Conservation (phyloP, 2,797 vertebrate genomes). For the Malurus leucopterus region DNA sequence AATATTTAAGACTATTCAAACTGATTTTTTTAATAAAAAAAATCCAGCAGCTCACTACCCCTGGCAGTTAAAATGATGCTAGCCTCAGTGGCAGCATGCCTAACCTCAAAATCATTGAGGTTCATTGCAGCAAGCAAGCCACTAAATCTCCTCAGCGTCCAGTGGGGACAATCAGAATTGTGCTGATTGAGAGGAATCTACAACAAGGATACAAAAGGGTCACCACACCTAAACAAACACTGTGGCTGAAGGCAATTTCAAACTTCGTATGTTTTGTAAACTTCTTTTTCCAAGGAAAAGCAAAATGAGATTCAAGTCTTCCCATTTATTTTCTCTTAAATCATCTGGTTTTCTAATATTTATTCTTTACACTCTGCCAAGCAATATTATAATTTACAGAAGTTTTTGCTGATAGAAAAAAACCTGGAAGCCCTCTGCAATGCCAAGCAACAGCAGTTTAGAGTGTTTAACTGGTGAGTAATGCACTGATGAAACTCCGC, state of each 20-base stretch:
- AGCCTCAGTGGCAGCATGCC: slow-evolving; percentile 24
- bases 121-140: slow-evolving; percentile 30
- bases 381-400: slow-evolving; percentile 21
- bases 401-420: slow-evolving; percentile 42
- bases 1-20: background rate
- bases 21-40: slow-evolving; percentile 41
- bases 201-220: slow-evolving; percentile 36
- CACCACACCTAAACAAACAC: slow-evolving; percentile 38
- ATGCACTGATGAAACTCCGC: slow-evolving; percentile 64
- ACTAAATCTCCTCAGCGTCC: slow-evolving; percentile 5
- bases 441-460: slow-evolving; percentile 64
- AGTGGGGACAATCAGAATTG: slow-evolving; percentile 33
- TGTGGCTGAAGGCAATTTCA: slow-evolving; percentile 3
- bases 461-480: slow-evolving; percentile 68
- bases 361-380: slow-evolving; percentile 16
- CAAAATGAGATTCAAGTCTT: slow-evolving; percentile 3
- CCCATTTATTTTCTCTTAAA: slow-evolving; percentile 13
- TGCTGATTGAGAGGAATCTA: slow-evolving; percentile 36
- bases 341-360: slow-evolving; percentile 27
- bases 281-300: slow-evolving; percentile 8
- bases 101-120: slow-evolving; percentile 48
- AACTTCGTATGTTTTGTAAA: slow-evolving; percentile 27
- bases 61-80: slow-evolving; percentile 28
- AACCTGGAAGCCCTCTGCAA: slow-evolving; percentile 62
- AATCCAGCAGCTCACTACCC: slow-evolving; percentile 39